Evolutionary conservation across 2,113 vertebrate genomes (phyloP), one percentile per base, ranked within the genome.

Genomic region (Daphoenositta chrysoptera): DNA sequence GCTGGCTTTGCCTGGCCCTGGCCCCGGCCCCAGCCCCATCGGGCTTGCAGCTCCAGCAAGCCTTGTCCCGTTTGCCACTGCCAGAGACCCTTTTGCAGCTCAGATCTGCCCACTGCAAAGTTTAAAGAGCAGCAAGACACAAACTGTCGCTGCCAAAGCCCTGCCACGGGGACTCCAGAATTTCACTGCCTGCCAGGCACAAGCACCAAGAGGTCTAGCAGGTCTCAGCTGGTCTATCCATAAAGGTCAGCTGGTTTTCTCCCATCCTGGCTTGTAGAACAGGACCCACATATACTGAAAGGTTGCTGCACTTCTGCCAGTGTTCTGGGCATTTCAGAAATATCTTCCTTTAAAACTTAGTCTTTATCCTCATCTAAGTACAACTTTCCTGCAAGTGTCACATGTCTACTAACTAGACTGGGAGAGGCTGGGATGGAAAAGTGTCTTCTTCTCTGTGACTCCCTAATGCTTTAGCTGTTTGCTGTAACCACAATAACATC

Each of bases 1-100:
- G 3, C 35, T 2, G 3, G 33, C 44, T 22, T 69, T 0, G 0
- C 39, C 48, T 30, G 15, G 13, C 50, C 39, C 48, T 30, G 15
- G 13, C 50, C 57, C 39, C 17, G 22, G 54, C 27, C 58, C 12
- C 35, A 2, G 35, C 54, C 39, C n/a, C 44, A 39, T 6, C 3
- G 6, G 37, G 13, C 48, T 17, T 7, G 23, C 24, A 40, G 61
- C 70, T 82, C 73, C 73, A 56, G 68, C 71, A 53, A 70, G 51
- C 30, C 31, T 17, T 35, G 13, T 47, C 13, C 33, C 0, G 0
- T 11, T 31, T 51, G 68, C 11, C 35, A 23, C 45, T 70, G 56
- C 35, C 1, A 0, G 15, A 69, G 57, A 80, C 18, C 2, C 21
- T 48, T 81, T 2, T 8, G 56, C 35, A 48, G 70, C 40, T 54